Base-by-base conservation (phyloP, 2,888 invertebrate species). In the Nephrotoma flavescens region DNA sequence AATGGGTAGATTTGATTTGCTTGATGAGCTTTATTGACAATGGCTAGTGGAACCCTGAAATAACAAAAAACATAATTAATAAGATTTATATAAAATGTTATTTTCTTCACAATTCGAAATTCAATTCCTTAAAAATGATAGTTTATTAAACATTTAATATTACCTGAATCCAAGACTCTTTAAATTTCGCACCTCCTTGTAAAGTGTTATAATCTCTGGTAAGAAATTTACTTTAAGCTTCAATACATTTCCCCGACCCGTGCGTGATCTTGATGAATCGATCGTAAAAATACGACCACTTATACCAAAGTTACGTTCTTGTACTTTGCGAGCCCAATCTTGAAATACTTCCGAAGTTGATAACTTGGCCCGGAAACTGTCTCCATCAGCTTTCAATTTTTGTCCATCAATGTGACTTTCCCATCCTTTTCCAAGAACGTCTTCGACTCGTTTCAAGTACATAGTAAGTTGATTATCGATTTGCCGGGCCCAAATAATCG, bases 391-490 rank as follows among this genome's bases (percentile, higher is more conserved):
- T 92, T 99, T 99, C 87, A 98, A 92, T 90, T 98, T 98, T 91
- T 99, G 98, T 11, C 99, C 99, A 92, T 99, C 99, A 86, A 99
- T 97, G 91, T 99, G 99, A 89, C 97, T 98, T 91, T 99, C 99
- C 99, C 99, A 99, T 57, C 98, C 98, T 91, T 98, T 98, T 86
- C 97, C 99, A 86, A 99, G 94, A 41, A 99, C 99, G 93, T 99
- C 99, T 92, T 99, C 99, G 0, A 99, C 99, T 88, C 99, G 94
- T 90, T 97, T 96, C 91, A 99, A 94, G 92, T 99, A 99, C 89
- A 98, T 97, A 12, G 97, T 97, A 86, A 99, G 94, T 91, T 99
- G 99, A 88, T 98, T 95, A 92, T 99, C 99, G 89, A 99, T 99
- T 93, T 99, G 97, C 90, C 97, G 96, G 4, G 99, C 98, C 99